Conservation (phyloP, 2,888 invertebrate genomes). For the Molorchus minor region DNA sequence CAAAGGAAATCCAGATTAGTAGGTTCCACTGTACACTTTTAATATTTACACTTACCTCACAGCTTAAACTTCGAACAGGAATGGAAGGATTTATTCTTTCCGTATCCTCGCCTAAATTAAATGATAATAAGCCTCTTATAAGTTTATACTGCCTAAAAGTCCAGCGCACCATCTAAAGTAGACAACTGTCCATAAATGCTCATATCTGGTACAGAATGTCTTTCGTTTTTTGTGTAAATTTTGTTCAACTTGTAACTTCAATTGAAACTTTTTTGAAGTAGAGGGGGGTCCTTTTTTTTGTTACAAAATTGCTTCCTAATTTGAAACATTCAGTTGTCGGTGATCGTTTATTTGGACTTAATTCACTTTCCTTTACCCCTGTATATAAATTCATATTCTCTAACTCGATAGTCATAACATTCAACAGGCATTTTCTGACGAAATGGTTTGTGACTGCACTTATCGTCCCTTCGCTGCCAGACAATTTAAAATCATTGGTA, state of each 20-base stretch:
- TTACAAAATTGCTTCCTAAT: constrained; percentile 65
- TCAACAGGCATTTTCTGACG: constrained; percentile 70
- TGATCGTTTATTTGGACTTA: constrained; percentile 43
- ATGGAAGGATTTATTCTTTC: constrained; percentile 69
- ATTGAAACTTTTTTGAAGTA: constrained; percentile 83
- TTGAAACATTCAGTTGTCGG: constrained; percentile 45
- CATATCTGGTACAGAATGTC: constrained; percentile 77
- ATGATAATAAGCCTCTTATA: constrained; percentile 84
- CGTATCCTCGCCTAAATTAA: constrained; percentile 89
- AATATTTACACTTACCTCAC: constrained; percentile 50
- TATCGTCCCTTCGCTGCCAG: constrained; percentile 67
- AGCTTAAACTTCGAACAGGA: constrained; percentile 47
- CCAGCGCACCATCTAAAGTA: constrained; percentile 83
- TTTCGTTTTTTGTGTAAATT: constrained; percentile 74
- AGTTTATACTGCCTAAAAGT: constrained; percentile 87
- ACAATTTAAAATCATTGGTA: constrained; percentile 77
- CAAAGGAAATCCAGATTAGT: too few relatives aligned
- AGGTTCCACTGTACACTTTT: too few relatives aligned
- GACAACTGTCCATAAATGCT: constrained; percentile 86
- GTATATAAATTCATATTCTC: constrained; percentile 81
- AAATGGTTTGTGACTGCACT: constrained; percentile 60
- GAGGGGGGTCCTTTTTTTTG: too few relatives aligned
- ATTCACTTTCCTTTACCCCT: constrained; percentile 62
- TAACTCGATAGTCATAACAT: constrained; percentile 77
- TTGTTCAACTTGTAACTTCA: constrained; percentile 82